phyloP scores from a whole-genome alignment of 1,140 invertebrate species.

The Halesus radiatus region DNA sequence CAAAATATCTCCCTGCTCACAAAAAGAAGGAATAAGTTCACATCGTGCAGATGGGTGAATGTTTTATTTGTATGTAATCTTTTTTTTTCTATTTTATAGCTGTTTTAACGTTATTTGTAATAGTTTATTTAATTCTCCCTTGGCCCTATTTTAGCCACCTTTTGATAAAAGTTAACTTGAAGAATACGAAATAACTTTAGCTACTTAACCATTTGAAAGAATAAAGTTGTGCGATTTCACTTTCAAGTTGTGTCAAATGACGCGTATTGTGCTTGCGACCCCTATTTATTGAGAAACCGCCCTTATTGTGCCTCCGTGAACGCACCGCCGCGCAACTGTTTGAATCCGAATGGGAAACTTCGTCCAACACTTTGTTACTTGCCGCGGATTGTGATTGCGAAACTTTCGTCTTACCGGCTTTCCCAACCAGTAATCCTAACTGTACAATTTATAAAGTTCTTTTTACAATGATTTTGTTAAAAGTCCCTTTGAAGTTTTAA shows the following conservation, averaged over 20 bases:
- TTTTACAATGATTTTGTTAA: not conserved
- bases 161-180: too few relatives aligned
- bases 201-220: too few relatives aligned
- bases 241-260: not conserved
- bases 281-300: conserved; percentile 15
- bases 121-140: too few relatives aligned
- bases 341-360: conserved; percentile 15
- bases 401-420: not conserved
- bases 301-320: conserved; percentile 17
- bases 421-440: not conserved
- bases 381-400: conserved; percentile 12
- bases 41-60: too few relatives aligned
- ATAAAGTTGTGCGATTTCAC: not conserved
- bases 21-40: too few relatives aligned
- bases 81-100: too few relatives aligned
- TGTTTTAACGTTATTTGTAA: too few relatives aligned
- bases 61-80: too few relatives aligned
- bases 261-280: conserved; percentile 8
- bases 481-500: too few relatives aligned
- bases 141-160: too few relatives aligned
- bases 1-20: too few relatives aligned
- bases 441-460: not conserved
- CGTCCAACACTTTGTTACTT: conserved; percentile 20
- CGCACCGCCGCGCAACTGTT: not conserved
- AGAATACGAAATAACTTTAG: too few relatives aligned